phyloP scores from a whole-genome alignment of 2,888 invertebrate genomes.

The Pammene aurita region DNA sequence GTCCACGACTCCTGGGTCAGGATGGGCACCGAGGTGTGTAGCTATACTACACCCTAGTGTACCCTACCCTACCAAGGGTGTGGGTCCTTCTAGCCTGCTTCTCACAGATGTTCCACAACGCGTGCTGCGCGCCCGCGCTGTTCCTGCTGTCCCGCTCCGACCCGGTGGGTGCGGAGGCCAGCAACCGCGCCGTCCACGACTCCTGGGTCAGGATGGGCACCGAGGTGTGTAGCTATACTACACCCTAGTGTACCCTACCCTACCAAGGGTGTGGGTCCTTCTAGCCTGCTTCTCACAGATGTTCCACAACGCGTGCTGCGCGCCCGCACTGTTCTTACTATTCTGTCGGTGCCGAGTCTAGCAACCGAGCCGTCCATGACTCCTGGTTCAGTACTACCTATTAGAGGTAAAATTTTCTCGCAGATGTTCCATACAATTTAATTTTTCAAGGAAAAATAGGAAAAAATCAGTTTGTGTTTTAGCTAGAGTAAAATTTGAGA shows the following conservation, averaged over 20 bases:
- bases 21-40: conserved; percentile 85
- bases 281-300: conserved; percentile 88
- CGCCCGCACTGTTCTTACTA: conserved; percentile 88
- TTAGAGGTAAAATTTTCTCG: no score
- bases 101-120: conserved; percentile 90
- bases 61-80: no score
- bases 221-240: conserved; percentile 80
- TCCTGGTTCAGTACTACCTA: conserved; percentile 87
- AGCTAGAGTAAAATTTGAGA: no score
- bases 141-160: conserved; percentile 85
- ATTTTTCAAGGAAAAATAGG: no score
- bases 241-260: no score
- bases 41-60: no score
- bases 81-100: conserved; percentile 74
- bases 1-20: conserved; percentile 88
- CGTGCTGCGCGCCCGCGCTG: conserved; percentile 88
- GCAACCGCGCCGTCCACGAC: conserved; percentile 86
- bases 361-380: conserved; percentile 86
- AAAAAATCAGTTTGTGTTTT: no score
- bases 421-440: conserved; percentile 91
- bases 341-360: conserved; percentile 88
- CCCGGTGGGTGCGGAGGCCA: conserved; percentile 87
- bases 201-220: conserved; percentile 88
- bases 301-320: conserved; percentile 88
- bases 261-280: no score